Percentiles rank a stretch among this genome's conserved stretches.
phyloP scores from a whole-genome alignment of 2,888 invertebrate genomes.

The Galerucella nymphaeae region DNA sequence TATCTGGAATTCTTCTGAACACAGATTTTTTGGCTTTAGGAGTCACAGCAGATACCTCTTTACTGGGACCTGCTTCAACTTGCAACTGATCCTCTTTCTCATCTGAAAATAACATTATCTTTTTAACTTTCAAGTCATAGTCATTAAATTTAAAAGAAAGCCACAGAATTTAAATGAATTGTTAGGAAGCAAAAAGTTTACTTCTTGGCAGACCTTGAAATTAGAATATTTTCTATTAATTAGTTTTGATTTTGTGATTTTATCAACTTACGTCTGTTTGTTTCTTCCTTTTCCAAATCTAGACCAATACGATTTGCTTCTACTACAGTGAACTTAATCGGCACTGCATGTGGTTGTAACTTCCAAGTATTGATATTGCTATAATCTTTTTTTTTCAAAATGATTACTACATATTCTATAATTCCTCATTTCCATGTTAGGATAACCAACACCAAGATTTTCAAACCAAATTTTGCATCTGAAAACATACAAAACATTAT shows the following conservation, averaged over 20 bases:
- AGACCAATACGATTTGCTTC: neutral
- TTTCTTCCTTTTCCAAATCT: neutral
- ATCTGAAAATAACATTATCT: no score
- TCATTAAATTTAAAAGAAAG: neutral
- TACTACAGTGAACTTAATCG: no score
- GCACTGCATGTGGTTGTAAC: neutral
- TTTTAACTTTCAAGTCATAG: neutral
- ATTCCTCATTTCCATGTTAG: neutral
- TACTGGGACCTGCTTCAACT: no score
- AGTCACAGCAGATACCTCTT: no score
- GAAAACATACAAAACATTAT: conserved; percentile 2
- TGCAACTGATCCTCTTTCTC: no score
- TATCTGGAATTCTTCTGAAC: no score
- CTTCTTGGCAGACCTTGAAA: neutral
- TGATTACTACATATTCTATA: conserved; percentile 1
- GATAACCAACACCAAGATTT: conserved; percentile 2
- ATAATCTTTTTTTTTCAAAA: neutral
- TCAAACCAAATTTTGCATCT: neutral
- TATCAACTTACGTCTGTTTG: neutral
- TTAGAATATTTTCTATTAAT: neutral
- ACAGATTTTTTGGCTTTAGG: no score
- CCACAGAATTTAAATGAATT: neutral
- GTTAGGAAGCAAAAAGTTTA: neutral
- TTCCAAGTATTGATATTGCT: conserved; percentile 1
- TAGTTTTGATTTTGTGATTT: neutral